phyloP scores from a whole-genome alignment of 2,797 vertebrate species.

The Thunnus albacares region DNA sequence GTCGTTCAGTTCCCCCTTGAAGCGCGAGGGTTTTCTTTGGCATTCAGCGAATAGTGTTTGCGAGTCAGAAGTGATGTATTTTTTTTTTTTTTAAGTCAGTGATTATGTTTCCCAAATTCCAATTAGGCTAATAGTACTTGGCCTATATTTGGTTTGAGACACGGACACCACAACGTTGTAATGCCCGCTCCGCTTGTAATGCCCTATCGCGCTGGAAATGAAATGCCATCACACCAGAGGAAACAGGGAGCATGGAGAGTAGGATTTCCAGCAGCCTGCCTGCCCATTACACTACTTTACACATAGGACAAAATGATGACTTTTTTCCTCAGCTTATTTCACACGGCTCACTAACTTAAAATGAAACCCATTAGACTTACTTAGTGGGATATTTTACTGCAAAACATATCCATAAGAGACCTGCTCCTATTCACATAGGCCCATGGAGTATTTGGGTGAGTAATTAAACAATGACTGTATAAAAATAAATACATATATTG shows the following conservation, averaged over 20 bases:
- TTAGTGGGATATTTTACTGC: slow-evolving; percentile 57
- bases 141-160: slow-evolving; percentile 66
- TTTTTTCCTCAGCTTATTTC: slow-evolving; percentile 53
- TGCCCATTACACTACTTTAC: slow-evolving; percentile 72
- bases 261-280: slow-evolving; percentile 65
- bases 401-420: slow-evolving; percentile 48
- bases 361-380: slow-evolving; percentile 60
- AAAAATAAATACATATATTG: slow-evolving; percentile 24
- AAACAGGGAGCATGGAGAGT: slow-evolving; percentile 72
- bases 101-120: slow-evolving; percentile 37
- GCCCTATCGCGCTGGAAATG: slow-evolving; percentile 69
- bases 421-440: slow-evolving; percentile 51
- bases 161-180: slow-evolving; percentile 37
- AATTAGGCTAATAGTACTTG: slow-evolving; percentile 58
- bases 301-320: slow-evolving; percentile 66
- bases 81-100: slow-evolving; percentile 14
- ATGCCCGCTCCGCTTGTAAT: slow-evolving; percentile 59
- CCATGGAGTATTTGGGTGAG: slow-evolving; percentile 61
- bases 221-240: slow-evolving; percentile 82
- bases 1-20: slow-evolving; percentile 47
- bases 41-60: slow-evolving; percentile 37
- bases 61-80: slow-evolving; percentile 60
- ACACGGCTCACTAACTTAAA: slow-evolving; percentile 65
- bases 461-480: slow-evolving; percentile 55
- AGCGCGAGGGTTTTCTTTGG: slow-evolving; percentile 50